These are phyloP conservation scores for Coccyzus lansbergi DNA, from an alignment of 2,797 vertebrate species.

Conservation along the genomic window DNA sequence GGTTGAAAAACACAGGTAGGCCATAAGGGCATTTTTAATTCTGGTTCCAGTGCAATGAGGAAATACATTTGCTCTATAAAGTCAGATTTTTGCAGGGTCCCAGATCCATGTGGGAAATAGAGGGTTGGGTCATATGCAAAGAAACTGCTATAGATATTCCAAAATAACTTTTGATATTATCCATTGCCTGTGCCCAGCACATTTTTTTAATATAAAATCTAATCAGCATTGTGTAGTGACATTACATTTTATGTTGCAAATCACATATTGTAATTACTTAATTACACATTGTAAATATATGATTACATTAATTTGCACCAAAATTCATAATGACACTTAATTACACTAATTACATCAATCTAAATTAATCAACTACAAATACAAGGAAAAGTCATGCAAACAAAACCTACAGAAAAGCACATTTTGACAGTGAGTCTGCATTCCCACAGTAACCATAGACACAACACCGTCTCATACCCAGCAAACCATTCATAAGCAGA, in stretches of 20 bases:
- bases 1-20: background rate
- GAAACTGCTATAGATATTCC: constrained; percentile 11
- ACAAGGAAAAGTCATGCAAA: constrained; percentile 60
- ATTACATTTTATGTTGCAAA: constrained; percentile 69
- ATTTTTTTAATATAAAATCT: constrained; percentile 30
- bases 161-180: constrained; percentile 31
- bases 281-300: constrained; percentile 75
- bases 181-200: background rate
- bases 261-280: constrained; percentile 73
- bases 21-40: background rate
- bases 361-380: constrained; percentile 67
- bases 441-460: background rate
- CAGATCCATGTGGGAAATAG: background rate
- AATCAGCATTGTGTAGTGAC: constrained; percentile 57
- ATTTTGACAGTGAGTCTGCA: background rate
- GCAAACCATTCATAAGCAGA: constrained; percentile 10
- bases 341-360: constrained; percentile 72
- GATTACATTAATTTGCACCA: constrained; percentile 70
- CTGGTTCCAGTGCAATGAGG: background rate
- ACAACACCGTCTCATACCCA: background rate
- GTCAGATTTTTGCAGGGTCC: background rate
- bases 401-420: constrained; percentile 33
- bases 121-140: constrained; percentile 28
- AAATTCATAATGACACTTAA: constrained; percentile 77
- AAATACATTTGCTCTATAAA: constrained; percentile 28